Evolutionary conservation across 2,888 invertebrate species (phyloP).

Genomic region (Eulithis prunata): DNA sequence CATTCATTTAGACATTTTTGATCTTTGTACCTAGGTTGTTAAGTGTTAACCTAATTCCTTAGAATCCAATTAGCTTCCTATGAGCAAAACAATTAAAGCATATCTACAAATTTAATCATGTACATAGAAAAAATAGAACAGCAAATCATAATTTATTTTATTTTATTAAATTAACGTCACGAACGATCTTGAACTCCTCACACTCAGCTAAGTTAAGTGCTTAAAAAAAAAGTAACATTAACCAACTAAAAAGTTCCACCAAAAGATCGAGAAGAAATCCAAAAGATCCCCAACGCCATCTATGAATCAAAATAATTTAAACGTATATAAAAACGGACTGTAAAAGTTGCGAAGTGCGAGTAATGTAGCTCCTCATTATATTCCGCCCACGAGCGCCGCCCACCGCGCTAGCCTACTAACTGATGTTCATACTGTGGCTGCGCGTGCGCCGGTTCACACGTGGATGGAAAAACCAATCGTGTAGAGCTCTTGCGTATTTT

Average conservation of each 20-base stretch:
- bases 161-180: too few species aligned
- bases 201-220: background rate
- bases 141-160: too few species aligned
- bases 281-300: constrained; percentile 13
- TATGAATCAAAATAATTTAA: constrained; percentile 25
- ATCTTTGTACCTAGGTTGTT: too few species aligned
- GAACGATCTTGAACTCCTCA: too few species aligned
- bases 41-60: too few species aligned
- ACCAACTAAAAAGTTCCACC: background rate
- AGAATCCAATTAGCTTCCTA: too few species aligned
- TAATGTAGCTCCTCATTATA: constrained; percentile 21
- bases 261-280: too few species aligned
- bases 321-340: constrained; percentile 13
- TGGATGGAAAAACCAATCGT: constrained; percentile 15
- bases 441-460: constrained; percentile 22
- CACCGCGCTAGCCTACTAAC: constrained; percentile 22
- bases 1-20: too few species aligned
- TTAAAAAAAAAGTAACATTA: background rate
- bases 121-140: too few species aligned
- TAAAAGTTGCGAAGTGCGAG: constrained; percentile 16
- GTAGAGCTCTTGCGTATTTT: background rate
- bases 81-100: too few species aligned
- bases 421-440: constrained; percentile 4
- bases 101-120: too few species aligned
- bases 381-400: constrained; percentile 31